Conservation (phyloP, 1,140 invertebrate genomes). For the Heliconius himera region DNA sequence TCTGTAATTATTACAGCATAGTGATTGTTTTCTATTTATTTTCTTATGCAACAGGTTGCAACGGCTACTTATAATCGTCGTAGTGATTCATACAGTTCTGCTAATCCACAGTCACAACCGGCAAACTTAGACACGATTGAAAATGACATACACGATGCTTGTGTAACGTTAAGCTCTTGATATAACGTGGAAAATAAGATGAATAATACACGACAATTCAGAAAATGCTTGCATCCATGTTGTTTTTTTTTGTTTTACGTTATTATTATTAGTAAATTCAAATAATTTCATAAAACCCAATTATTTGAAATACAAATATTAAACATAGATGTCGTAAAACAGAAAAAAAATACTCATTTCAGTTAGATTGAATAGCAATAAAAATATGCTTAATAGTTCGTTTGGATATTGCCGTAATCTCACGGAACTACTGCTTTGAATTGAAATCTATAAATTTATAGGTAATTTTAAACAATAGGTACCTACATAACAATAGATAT, state of each 20-base stretch:
- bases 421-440: too few relatives aligned
- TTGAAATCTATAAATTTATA: not conserved
- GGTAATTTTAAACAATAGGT: not conserved
- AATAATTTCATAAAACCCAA: too few relatives aligned
- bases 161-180: constrained; percentile 8
- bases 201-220: not conserved
- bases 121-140: constrained; percentile 12
- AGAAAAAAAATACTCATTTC: too few relatives aligned
- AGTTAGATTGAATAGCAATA: too few relatives aligned
- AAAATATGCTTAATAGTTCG: too few relatives aligned
- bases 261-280: too few relatives aligned
- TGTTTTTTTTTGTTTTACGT: too few relatives aligned
- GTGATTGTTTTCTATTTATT: constrained; percentile 4
- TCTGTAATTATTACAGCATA: not conserved
- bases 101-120: constrained; percentile 7
- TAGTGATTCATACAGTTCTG: not conserved
- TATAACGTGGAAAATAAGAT: not conserved
- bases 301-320: too few relatives aligned
- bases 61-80: constrained; percentile 5
- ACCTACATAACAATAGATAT: not conserved
- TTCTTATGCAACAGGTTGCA: not conserved
- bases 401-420: too few relatives aligned
- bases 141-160: not conserved
- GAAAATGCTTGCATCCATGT: not conserved
- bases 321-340: too few relatives aligned